Base-by-base conservation (phyloP, 2,888 invertebrate species). In the Metacarcinus magister region DNA sequence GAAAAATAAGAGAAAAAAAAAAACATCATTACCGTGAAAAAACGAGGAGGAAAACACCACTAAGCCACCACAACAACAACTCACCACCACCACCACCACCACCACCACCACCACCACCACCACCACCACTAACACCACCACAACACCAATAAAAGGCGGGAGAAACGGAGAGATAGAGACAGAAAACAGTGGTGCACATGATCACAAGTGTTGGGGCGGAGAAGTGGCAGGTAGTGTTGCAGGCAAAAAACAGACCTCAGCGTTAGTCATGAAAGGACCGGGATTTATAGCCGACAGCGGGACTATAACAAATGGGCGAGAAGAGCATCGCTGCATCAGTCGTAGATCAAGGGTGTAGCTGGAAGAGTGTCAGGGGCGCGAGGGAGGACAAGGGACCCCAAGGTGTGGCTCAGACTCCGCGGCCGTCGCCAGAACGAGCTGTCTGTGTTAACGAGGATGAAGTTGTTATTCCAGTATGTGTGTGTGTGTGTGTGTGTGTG, bases 401-500 rank as follows among this genome's bases (percentile, higher is more conserved):
- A 39, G 67, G 54, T 60, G 32, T 28, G 28, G 32, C 48, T 48
- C 28, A 48, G 43, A 54, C 48, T 92, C 54, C 54, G 28, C 54
- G 32, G 82, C 82, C 82, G 82, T 82, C 32, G 32, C 32, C 32
- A 82, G 32, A 82, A 32, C 82, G 82, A 82, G 82, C 32, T 82
- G 82, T 28, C 82, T 82, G 82, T 82, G 82, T 10, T 82, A 82
- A 82, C 82, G 82, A 82, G 82, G 32, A 82, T 82, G 32, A 82
- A 82, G 82, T 32, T 82, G 82, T 82, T 82, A 82, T 28, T 82
- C 82, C 28, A 13, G 32, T 7, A 4, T 32, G 0, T 82, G 32
- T 82, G 32, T 82, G 82, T 82, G 82, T 82, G 82, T 82, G 82
- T 82, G 82, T 82, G 82, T 82, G 82, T 82, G 82, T 82, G 82